These are phyloP conservation scores for Sebastes variabilis DNA, from an alignment of 2,797 vertebrate genomes.

Conservation along the genomic window DNA sequence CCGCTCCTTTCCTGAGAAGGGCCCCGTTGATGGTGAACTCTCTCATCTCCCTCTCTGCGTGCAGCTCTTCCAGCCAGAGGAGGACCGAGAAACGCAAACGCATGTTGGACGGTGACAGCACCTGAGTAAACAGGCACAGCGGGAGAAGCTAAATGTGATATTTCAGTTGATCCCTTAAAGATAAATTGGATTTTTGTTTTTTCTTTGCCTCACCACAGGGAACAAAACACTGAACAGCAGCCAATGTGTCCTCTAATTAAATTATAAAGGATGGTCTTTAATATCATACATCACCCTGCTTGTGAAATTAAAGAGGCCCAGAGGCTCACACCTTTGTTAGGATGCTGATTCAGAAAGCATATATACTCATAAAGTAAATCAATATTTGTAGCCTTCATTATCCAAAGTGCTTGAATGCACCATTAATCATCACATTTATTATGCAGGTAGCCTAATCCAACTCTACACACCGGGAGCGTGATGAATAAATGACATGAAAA, in stretches of 20 bases:
- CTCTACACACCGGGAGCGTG: no score
- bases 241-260: background rate
- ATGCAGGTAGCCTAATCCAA: background rate
- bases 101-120: constrained; percentile 83
- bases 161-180: background rate
- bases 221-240: background rate
- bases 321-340: background rate
- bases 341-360: background rate
- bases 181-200: background rate
- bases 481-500: no score
- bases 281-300: background rate
- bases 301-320: background rate
- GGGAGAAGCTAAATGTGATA: background rate
- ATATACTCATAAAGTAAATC: background rate
- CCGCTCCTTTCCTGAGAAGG: constrained; percentile 83
- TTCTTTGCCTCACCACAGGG: background rate
- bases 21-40: constrained; percentile 87
- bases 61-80: constrained; percentile 94
- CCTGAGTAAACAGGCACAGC: constrained; percentile 67
- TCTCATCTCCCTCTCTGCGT: constrained; percentile 84
- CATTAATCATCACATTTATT: background rate
- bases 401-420: background rate
- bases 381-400: background rate
- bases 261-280: background rate
- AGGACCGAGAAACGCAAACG: constrained; percentile 86